Evolutionary conservation across 2,797 vertebrate genomes (phyloP), one percentile per base, ranked within the genome.

Genomic region (Arrhamphus sclerolepis): DNA sequence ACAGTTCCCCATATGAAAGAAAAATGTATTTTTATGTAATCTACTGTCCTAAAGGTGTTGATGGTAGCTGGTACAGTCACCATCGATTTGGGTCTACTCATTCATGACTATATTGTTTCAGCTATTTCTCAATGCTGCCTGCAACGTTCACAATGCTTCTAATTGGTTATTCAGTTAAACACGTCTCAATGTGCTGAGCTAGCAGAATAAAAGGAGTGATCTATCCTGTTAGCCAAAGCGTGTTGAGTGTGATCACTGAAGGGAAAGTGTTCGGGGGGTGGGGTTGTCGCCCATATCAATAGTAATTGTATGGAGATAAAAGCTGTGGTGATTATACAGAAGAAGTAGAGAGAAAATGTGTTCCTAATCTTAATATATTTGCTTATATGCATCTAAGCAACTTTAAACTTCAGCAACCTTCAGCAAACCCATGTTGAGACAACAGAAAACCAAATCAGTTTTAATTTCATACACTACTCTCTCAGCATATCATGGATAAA

Each of bases 81-180:
- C 26, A 51, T 18, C 44, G n/a, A 17, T 22, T 19, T 66, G n/a
- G 24, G 7, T 56, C 16, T 38, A 6, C 7, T 78, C 43, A 44
- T n/a, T 21, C 9, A 19, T 31, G 29, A 26, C 6, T 34, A 13
- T 14, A 59, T 42, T 56, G 43, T 72, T 57, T 64, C 38, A 62
- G 55, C 22, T 24, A 19, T 56, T 71, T 66, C 46, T 46, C 56
- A 63, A 54, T 13, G 48, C 55, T 70, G 28, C 14, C 18, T 8
- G 39, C 31, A 46, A 29, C 24, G 53, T 53, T 62, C 49, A 77
- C 77, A 62, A 4, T n/a, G 6, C 13, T 39, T 13, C 61, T 67
- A 67, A 85, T 73, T 77, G 81, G 79, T 80, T 73, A 62, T 58
- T 77, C 43, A 75, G 48, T 78, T 63, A 54, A 34, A 59, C 14